Evolutionary conservation across 2,797 vertebrate genomes (phyloP), one percentile per base, ranked within the genome.

Genomic region (Brotula barbata): DNA sequence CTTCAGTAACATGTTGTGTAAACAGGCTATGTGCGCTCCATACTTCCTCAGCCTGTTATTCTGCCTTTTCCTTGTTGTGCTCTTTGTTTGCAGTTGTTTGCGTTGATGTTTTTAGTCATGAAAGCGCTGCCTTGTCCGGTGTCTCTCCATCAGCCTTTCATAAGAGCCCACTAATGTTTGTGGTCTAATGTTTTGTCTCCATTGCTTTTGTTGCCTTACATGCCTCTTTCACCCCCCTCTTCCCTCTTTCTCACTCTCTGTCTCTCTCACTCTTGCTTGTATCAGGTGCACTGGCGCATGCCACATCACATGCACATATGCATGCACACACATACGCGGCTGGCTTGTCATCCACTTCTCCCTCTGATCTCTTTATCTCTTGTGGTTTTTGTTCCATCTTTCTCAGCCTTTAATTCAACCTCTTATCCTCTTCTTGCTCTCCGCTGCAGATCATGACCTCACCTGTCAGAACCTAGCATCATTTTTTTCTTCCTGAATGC

Each of bases 401-500:
- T 78, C 76, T 85, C 72, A 75, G 83, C 81, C 84, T 89, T 80
- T 86, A 87, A 83, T 88, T 89, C 76, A 78, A 64, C 60, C 81
- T 81, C 79, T 88, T 77, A 71, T 83, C 75, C 80, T 80, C 70
- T 81, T 84, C 80, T 85, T 60, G 58, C 80, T 79, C 82, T 71
- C 75, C 76, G 75, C 78, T 60, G 64, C 58, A 76, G 76, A 86
- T 83, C 79, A 87, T 92, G 88, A 91, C 89, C 89, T 91, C 86
- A 90, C 87, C 84, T 52, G 15, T 76, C 84, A 85, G 66, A 79
- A 81, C 84, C 61, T 67, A 85, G 69, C 64, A 86, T 58, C 68
- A n/a, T n/a, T 67, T 52, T 80, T 82, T 82, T 87, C 81, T 90
- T 90, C 89, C 89, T 91, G 89, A 90, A 92, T 92, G 90, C 91